Evolutionary conservation across 2,888 invertebrate genomes (phyloP).

Genomic region (Beris morrisii): DNA sequence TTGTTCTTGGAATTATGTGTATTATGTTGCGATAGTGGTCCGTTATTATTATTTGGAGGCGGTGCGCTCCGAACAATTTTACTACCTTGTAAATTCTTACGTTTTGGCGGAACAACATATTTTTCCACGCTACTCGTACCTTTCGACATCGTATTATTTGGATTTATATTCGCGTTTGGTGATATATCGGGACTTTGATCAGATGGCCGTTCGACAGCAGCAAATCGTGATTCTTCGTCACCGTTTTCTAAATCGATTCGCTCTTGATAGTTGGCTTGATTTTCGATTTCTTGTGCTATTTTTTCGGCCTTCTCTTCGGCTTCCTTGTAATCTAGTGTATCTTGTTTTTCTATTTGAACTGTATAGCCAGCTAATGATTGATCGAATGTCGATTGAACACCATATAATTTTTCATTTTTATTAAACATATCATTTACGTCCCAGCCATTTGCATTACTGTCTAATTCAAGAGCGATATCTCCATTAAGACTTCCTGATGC

Average conservation of each 20-base stretch:
- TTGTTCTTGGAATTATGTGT: conserved; percentile 40
- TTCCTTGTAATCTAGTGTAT: conserved; percentile 80
- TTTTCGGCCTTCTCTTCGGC: conserved; percentile 73
- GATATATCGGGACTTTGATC: conserved; percentile 34
- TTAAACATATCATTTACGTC: conserved; percentile 96
- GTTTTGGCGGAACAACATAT: conserved; percentile 78
- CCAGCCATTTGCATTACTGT: conserved; percentile 89
- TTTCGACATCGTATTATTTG: conserved; percentile 34
- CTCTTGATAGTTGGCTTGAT: conserved; percentile 77
- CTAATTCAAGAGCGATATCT: conserved; percentile 68
- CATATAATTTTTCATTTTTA: conserved; percentile 88
- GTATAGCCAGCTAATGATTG: conserved; percentile 92
- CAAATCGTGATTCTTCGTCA: conserved; percentile 85
- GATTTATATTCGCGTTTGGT: conserved; percentile 7
- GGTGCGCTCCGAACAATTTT: conserved; percentile 69
- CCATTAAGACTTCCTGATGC: conserved; percentile 60
- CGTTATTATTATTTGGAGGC: conserved; percentile 53
- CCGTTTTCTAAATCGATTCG: conserved; percentile 89
- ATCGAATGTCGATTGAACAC: conserved; percentile 90
- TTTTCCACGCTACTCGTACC: conserved; percentile 57
- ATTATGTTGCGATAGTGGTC: conserved; percentile 40
- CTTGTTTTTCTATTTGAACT: conserved; percentile 78
- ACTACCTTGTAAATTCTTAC: conserved; percentile 65
- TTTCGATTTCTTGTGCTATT: conserved; percentile 92
- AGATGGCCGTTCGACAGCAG: conserved; percentile 75